A percentile compares a stretch with the other conserved stretches of the same genome.
Evolutionary conservation across 1,140 invertebrate genomes (phyloP).

Genomic region (Nasonia giraulti): DNA sequence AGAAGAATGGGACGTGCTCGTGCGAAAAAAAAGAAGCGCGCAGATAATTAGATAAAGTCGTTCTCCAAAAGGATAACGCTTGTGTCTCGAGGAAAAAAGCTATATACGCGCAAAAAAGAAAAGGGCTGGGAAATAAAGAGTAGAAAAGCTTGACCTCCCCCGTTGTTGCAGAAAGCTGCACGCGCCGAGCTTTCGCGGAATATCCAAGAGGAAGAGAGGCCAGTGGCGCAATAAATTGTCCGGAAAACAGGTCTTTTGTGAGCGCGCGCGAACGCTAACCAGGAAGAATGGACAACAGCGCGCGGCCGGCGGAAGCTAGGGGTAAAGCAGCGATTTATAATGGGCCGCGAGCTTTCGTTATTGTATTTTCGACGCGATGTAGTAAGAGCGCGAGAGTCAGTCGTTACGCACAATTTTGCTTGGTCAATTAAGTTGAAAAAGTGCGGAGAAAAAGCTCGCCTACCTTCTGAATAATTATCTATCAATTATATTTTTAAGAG

Average conservation of each 20-base stretch:
- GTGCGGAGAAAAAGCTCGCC: no score
- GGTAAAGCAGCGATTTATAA: conserved; percentile 8
- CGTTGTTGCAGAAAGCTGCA: no score
- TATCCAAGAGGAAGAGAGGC: neutral
- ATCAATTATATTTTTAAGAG: no score
- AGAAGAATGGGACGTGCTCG: no score
- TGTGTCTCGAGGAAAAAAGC: no score
- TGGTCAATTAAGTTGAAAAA: neutral
- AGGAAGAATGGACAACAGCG: neutral
- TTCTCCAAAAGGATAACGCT: neutral
- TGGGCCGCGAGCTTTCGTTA: neutral
- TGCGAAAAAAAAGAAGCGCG: neutral
- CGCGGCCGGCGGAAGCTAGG: neutral
- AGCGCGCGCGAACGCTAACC: neutral
- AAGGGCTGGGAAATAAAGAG: neutral
- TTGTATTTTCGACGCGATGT: neutral
- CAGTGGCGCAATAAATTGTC: conserved; percentile 8
- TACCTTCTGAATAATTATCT: no score
- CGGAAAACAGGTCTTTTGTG: conserved; percentile 27
- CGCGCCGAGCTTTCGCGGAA: neutral
- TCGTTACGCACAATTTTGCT: neutral
- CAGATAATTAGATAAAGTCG: conserved; percentile 18
- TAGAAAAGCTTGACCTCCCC: neutral
- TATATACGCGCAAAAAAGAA: neutral
- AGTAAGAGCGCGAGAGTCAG: neutral